Evolutionary conservation across 2,888 invertebrate species (phyloP), one percentile per base, ranked within the genome.

Genomic region (Diadegma fenestrale): DNA sequence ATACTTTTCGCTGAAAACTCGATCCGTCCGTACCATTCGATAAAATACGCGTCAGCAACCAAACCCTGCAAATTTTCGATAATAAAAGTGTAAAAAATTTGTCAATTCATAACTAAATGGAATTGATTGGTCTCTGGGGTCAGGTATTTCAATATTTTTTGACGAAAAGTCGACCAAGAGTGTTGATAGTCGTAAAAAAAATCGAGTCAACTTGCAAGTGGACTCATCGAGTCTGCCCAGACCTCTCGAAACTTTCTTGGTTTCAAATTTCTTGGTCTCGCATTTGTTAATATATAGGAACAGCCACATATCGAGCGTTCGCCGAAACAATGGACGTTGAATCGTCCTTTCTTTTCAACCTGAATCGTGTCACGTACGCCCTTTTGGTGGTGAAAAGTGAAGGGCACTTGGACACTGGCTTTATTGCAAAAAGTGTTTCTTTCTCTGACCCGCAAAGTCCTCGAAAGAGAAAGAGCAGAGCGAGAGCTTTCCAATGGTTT

Each of bases 371-470:
- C 26, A 12, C n/a, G 22, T 51, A 33, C 76, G 64, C 64, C 66
- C 76, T 64, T 76, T 43, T 41, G 19, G 1, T 22, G 14, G 22
- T 48, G 14, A n/a, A 33, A 78, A 77, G 12, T 54, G 33, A 37
- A 73, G 69, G 66, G 71, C 73, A 64, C 79, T 85, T 73, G 66
- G 61, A 61, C 26, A 41, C 54, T 41, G 45, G 63, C 78, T 75
- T 82, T 82, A 85, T 85, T 82, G 85, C 81, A 7, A 79, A 85
- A 75, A 51, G 73, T 85, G 63, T 82, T 69, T 51, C 68, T 45
- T 26, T 73, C 33, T 66, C 37, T 58, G 37, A 41, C 73, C 45
- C 63, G 19, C 37, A 7, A 26, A 22, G 22, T 19, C 10, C 30
- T 58, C 66, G 61, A 66, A 48, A n/a, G 48, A 37, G 37, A 19